These are phyloP conservation scores for Gambusia holbrooki DNA, from an alignment of 2,113 vertebrate species.

Conservation along the genomic window DNA sequence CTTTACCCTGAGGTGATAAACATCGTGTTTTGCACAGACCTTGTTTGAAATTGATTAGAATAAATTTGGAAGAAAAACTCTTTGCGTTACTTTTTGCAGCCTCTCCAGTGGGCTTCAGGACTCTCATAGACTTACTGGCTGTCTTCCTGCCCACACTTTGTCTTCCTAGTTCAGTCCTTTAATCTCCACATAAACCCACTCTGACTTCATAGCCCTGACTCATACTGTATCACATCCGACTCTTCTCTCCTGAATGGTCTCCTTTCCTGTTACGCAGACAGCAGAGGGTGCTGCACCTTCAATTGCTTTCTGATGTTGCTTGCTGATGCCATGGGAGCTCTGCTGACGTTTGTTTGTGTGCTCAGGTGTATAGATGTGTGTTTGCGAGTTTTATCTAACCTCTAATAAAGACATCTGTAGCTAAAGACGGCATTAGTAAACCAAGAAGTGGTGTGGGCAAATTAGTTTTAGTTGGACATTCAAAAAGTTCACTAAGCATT, in stretches of 20 bases:
- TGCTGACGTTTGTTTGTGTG: slow-evolving; percentile 19
- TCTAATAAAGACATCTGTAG: neutral
- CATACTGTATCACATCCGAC: slow-evolving; percentile 60
- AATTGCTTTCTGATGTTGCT: slow-evolving; percentile 13
- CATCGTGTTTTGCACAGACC: slow-evolving; percentile 2
- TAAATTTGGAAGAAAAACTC: slow-evolving; percentile 38
- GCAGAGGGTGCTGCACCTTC: slow-evolving; percentile 50
- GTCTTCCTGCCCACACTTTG: slow-evolving; percentile 46
- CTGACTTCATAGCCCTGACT: slow-evolving; percentile 71
- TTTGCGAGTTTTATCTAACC: neutral
- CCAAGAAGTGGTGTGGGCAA: neutral
- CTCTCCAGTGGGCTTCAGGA: slow-evolving; percentile 28
- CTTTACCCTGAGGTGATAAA: slow-evolving; percentile 9
- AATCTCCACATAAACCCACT: slow-evolving; percentile 68
- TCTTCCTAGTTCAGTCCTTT: slow-evolving; percentile 67
- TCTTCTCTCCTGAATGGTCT: slow-evolving; percentile 21
- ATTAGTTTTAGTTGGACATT: neutral
- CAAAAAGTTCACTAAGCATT: neutral
- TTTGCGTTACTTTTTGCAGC: slow-evolving; percentile 21
- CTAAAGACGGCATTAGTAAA: neutral
- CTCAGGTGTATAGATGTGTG: neutral
- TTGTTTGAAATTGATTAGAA: slow-evolving; percentile 13
- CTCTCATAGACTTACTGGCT: slow-evolving; percentile 43
- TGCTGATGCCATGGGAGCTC: slow-evolving; percentile 9
- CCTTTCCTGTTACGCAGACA: slow-evolving; percentile 35